phyloP scores from a whole-genome alignment of 2,113 vertebrate species.

The Uria aalge region DNA sequence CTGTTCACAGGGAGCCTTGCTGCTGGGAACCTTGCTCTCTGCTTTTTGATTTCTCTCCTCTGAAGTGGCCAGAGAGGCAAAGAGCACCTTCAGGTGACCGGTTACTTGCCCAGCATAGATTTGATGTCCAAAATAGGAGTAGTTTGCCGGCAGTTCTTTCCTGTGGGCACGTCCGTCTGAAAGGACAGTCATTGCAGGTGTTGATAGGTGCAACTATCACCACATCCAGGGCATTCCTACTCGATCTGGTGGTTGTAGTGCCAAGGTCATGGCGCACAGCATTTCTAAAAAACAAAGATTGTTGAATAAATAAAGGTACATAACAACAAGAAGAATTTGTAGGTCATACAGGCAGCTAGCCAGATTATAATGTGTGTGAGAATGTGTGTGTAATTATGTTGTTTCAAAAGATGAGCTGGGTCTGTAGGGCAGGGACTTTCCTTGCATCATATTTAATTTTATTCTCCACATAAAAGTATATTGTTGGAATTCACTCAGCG shows the following conservation, averaged over 20 bases:
- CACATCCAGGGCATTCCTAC: not conserved
- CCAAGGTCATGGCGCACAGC: not conserved
- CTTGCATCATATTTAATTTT: constrained; percentile 32
- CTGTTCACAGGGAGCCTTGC: not conserved
- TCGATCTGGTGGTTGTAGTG: not conserved
- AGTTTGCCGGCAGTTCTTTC: not conserved
- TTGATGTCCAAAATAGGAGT: not conserved
- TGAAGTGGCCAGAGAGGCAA: not conserved
- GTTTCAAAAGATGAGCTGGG: not conserved
- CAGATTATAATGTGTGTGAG: not conserved
- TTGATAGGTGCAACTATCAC: not conserved
- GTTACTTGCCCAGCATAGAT: not conserved
- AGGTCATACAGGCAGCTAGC: not conserved
- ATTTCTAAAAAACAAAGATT: not conserved
- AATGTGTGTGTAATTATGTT: not conserved
- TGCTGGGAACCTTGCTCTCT: not conserved
- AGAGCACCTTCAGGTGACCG: not conserved
- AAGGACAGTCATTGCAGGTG: not conserved
- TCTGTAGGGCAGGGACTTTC: constrained; percentile 16
- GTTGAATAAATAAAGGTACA: not conserved
- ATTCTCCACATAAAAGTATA: constrained; percentile 23
- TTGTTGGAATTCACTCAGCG: not conserved
- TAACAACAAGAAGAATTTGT: not conserved
- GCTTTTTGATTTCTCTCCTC: not conserved
- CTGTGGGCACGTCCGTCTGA: fast-evolving